Conservation (phyloP, 2,888 invertebrate species). For the Plagodis dolabraria region DNA sequence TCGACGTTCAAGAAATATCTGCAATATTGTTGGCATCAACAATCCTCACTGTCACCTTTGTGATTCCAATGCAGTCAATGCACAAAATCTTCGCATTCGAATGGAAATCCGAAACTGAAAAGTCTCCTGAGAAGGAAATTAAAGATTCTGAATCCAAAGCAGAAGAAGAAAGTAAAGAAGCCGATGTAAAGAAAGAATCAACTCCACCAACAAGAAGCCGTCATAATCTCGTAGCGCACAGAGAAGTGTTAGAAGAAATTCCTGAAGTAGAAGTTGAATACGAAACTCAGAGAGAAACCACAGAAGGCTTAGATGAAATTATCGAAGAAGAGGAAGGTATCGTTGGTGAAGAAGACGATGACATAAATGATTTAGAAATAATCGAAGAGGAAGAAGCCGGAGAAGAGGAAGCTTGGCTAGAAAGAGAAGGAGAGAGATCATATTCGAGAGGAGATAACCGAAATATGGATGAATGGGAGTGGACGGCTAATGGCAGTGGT, state of each 20-base stretch:
- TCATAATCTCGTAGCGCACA: constrained; percentile 68
- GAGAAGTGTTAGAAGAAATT: constrained; percentile 77
- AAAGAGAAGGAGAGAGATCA: constrained; percentile 57
- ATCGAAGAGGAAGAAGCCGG: constrained; percentile 74
- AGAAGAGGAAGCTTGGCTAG: constrained; percentile 67
- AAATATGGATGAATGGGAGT: constrained; percentile 81
- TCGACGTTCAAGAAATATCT: constrained; percentile 83
- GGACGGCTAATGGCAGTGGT: constrained; percentile 58
- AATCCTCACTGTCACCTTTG: constrained; percentile 86
- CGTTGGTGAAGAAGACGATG: constrained; percentile 53
- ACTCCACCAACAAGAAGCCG: constrained; percentile 50
- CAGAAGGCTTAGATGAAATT: constrained; percentile 71
- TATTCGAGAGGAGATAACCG: constrained; percentile 61
- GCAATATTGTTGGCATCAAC: constrained; percentile 80
- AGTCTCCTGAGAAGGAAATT: constrained; percentile 35
- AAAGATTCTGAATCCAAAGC: constrained; percentile 33
- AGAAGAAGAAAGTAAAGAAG: constrained; percentile 40
- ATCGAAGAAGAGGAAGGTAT: constrained; percentile 77
- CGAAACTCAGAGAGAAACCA: constrained; percentile 67
- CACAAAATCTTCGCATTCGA: constrained; percentile 61
- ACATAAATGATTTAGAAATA: constrained; percentile 65
- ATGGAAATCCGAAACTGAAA: constrained; percentile 40
- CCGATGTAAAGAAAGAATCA: constrained; percentile 48
- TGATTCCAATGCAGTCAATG: constrained; percentile 86
- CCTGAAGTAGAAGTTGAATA: constrained; percentile 75